Conservation (phyloP, 2,113 vertebrate genomes). For the Rostratula benghalensis region DNA sequence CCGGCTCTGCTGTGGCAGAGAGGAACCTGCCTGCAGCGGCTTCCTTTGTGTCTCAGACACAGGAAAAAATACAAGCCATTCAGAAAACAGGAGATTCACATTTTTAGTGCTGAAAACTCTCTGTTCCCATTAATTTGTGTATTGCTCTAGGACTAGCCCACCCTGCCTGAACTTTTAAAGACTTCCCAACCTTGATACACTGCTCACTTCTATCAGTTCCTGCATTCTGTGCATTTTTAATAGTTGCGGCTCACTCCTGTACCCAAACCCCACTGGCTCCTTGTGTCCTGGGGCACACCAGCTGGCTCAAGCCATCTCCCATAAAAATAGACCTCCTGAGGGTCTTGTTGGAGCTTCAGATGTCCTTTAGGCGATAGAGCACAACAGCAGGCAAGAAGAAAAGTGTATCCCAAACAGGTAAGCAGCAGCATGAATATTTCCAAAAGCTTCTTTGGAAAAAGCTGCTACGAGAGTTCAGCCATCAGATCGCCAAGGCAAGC, state of each 20-base stretch:
- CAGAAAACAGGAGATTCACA: not conserved
- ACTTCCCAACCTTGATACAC: not conserved
- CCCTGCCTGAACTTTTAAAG: not conserved
- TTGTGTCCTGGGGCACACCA: not conserved
- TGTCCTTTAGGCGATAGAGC: not conserved
- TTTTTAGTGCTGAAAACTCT: not conserved
- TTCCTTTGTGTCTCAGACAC: not conserved
- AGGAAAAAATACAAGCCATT: not conserved
- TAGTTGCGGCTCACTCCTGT: not conserved
- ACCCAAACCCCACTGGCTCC: not conserved
- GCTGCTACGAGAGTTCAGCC: not conserved
- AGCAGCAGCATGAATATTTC: not conserved
- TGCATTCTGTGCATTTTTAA: not conserved
- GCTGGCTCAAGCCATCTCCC: not conserved
- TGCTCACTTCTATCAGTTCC: not conserved
- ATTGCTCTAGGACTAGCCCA: not conserved
- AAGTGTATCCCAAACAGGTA: not conserved
- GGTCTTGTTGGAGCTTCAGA: not conserved
- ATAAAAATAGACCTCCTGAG: not conserved
- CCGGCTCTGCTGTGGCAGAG: not conserved
- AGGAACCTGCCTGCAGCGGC: not conserved
- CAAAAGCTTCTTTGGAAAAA: not conserved
- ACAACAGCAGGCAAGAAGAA: not conserved
- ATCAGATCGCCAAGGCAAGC: not conserved
- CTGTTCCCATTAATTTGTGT: not conserved